Evolutionary conservation across 2,888 invertebrate genomes (phyloP).

Genomic region (Aplocera efformata): DNA sequence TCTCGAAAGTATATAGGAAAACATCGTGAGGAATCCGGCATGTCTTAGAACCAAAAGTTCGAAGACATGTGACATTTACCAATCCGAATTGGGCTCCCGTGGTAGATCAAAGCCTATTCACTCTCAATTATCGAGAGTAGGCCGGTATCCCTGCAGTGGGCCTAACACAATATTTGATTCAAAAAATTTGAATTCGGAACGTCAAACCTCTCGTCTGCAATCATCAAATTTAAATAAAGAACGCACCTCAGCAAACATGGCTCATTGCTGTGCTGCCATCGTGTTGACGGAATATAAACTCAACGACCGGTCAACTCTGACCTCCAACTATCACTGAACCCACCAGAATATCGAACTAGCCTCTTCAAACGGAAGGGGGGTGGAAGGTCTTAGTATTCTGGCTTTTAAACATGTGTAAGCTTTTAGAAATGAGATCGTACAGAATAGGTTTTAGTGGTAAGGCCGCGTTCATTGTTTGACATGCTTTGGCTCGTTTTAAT

Average conservation of each 20-base stretch:
- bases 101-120: too few species aligned
- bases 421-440: conserved; percentile 60
- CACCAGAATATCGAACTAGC: conserved; percentile 22
- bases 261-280: conserved; percentile 54
- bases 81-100: too few species aligned
- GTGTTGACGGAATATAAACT: conserved; percentile 56
- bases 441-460: conserved; percentile 18
- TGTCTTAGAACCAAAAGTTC: too few species aligned
- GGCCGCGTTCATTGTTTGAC: conserved; percentile 54
- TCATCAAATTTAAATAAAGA: conserved; percentile 56
- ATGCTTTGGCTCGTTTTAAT: conserved; percentile 45
- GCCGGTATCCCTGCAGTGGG: too few species aligned
- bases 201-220: conserved; percentile 37
- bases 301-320: conserved; percentile 39
- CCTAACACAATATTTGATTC: background rate
- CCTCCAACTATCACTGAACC: conserved; percentile 32
- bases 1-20: too few species aligned
- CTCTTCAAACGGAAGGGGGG: conserved; percentile 25
- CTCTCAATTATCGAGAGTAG: too few species aligned
- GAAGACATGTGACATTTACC: too few species aligned
- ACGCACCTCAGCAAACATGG: conserved; percentile 59
- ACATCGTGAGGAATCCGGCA: too few species aligned
- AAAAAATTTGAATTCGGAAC: background rate
- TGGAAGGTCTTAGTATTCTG: conserved; percentile 34
- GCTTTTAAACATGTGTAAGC: conserved; percentile 54